A percentile compares a stretch with the other conserved stretches of the same genome.
Evolutionary conservation across 2,888 invertebrate genomes (phyloP).

Genomic region (Brenthis hecate): DNA sequence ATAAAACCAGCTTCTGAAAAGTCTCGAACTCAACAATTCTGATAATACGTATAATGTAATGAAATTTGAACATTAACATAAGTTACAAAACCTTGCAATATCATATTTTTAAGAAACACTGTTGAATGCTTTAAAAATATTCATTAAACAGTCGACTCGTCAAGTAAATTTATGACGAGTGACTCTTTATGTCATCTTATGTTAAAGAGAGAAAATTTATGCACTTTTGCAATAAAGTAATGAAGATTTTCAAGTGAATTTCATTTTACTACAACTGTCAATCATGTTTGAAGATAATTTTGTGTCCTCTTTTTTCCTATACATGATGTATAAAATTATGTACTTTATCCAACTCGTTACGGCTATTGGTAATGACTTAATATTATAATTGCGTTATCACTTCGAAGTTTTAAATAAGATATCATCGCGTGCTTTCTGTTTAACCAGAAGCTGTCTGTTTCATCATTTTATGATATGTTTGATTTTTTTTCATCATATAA

Average conservation of each 20-base stretch:
- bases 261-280: slow-evolving; percentile 32
- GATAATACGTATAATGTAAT: too few relatives aligned
- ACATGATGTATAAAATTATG: slow-evolving; percentile 42
- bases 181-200: slow-evolving; percentile 21
- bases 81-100: slow-evolving; percentile 5
- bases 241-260: slow-evolving; percentile 19
- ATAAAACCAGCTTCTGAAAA: too few relatives aligned
- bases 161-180: slow-evolving; percentile 18
- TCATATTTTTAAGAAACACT: slow-evolving; percentile 5
- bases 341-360: slow-evolving; percentile 43
- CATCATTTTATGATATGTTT: neutral
- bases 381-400: slow-evolving; percentile 40
- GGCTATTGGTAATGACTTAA: slow-evolving; percentile 46
- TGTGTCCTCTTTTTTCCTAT: slow-evolving; percentile 36
- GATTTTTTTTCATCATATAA: neutral
- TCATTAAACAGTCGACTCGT: slow-evolving; percentile 20
- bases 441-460: neutral
- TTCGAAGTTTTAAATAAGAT: slow-evolving; percentile 34
- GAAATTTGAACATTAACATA: neutral
- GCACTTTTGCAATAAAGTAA: slow-evolving; percentile 20
- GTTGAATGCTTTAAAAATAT: neutral
- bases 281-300: slow-evolving; percentile 27
- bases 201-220: slow-evolving; percentile 18
- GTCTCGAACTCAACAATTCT: too few relatives aligned
- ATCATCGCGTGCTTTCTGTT: slow-evolving; percentile 15